Evolutionary conservation across 2,113 vertebrate species (phyloP).

Genomic region (Rousettus leschenaultii): DNA sequence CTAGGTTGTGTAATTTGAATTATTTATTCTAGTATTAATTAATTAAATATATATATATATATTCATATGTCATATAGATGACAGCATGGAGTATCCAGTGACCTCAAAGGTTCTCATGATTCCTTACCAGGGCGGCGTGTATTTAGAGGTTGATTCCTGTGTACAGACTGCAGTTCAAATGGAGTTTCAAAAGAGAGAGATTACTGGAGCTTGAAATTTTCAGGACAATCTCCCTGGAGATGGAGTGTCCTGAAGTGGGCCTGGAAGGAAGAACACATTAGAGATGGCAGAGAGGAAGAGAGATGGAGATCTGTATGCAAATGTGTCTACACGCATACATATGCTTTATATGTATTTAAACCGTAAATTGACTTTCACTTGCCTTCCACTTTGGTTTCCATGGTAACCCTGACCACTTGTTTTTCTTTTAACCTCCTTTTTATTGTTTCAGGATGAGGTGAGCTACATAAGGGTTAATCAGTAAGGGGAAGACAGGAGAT

Average conservation of each 20-base stretch:
- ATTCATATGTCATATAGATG: not conserved
- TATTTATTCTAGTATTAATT: not conserved
- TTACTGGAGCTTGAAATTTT: constrained; percentile 59
- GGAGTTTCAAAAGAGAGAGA: constrained; percentile 38
- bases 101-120: not conserved
- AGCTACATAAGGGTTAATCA: constrained; percentile 76
- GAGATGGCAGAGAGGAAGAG: not conserved
- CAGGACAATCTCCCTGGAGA: constrained; percentile 28
- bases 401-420: constrained; percentile 83
- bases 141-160: not conserved
- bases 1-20: not conserved
- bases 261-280: not conserved
- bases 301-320: constrained; percentile 69
- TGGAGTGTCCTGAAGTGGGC: not conserved
- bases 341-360: constrained; percentile 75
- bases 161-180: not conserved
- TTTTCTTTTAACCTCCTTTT: constrained; percentile 82
- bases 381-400: constrained; percentile 81
- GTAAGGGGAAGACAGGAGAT: constrained; percentile 46
- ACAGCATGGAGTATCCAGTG: not conserved
- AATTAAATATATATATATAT: not conserved
- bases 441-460: constrained; percentile 74
- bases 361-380: constrained; percentile 84
- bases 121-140: not conserved
- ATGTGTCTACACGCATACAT: constrained; percentile 18